Conservation (phyloP, 2,888 invertebrate species). For the Metalampra italica region DNA sequence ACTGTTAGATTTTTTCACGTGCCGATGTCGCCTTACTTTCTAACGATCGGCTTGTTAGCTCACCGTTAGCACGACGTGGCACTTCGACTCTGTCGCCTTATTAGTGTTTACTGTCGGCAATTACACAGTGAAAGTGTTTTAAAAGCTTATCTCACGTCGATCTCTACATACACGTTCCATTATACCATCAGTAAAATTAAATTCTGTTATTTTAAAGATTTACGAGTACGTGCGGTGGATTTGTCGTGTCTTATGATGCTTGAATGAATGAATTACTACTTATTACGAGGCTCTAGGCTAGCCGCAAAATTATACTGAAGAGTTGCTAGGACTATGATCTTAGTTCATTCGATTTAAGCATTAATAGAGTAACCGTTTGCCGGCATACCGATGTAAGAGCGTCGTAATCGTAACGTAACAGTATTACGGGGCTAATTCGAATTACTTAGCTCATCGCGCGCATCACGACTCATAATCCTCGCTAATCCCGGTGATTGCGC, state of each 20-base stretch:
- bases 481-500: constrained; percentile 45
- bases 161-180: constrained; percentile 25
- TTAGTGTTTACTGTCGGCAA: constrained; percentile 46
- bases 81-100: constrained; percentile 39
- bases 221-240: not conserved
- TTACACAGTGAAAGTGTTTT: constrained; percentile 64
- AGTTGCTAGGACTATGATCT: constrained; percentile 1
- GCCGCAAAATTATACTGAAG: constrained; percentile 1
- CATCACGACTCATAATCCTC: constrained; percentile 33
- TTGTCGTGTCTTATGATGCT: not conserved
- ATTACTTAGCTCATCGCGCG: constrained; percentile 40
- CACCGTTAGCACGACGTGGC: constrained; percentile 9
- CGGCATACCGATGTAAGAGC: constrained; percentile 37
- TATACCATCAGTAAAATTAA: constrained; percentile 2
- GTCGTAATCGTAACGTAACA: constrained; percentile 35
- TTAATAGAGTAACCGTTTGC: constrained; percentile 36
- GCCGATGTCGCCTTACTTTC: constrained; percentile 37
- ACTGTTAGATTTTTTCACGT: constrained; percentile 35
- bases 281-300: not conserved
- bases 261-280: not conserved
- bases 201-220: not conserved
- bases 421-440: constrained; percentile 47
- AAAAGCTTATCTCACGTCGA: constrained; percentile 48
- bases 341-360: constrained; percentile 24
- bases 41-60: constrained; percentile 27